Base-by-base conservation (phyloP, 2,888 invertebrate genomes). In the Cordilura impudica region DNA sequence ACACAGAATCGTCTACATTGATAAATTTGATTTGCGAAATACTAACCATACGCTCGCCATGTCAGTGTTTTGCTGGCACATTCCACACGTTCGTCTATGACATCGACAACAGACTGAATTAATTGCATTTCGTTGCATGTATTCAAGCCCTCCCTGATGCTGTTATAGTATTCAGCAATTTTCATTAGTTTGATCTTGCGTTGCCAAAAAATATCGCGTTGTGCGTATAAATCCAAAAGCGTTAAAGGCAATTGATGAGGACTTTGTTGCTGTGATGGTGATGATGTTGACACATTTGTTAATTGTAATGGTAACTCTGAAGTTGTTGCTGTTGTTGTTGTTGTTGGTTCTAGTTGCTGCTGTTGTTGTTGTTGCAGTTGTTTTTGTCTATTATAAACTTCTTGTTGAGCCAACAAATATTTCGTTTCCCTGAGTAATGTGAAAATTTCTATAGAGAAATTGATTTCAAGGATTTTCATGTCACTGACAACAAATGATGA, bases 21-120 rank as follows among this genome's bases (percentile, higher is more conserved):
- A 56, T 65, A 49, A 51, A 26, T 47, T 51, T 21, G 21, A 14
- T 14, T 21, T 23, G 43, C 7, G 12, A 16, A 4, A 0, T 4
- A 87, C 91, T 91, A 90, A 96, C 97, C 95, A 84, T 94, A 93
- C 73, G 93, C 93, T 81, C 93, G 93, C 98, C 98, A 98, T 66
- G 93, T 95, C 51, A 95, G 91, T 26, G 92, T 91, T 31, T 91
- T 91, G 67, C 95, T 94, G 0, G 95, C 94, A 12, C 92, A 90
- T 39, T 93, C 91, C 63, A 98, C 91, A 54, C 94, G 90, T 8
- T 88, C 86, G 87, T 97, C 96, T 66, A 98, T 94, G 10, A 91
- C 91, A 3, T 91, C 91, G 77, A 98, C 91, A 88, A 97, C 96
- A 72, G 93, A 91, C 84, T 92, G 91, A 70, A 98, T 94, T 54